A percentile compares a stretch with the other conserved stretches of the same genome.
phyloP scores from a whole-genome alignment of 2,888 invertebrate species.

The Perdita meconis region DNA sequence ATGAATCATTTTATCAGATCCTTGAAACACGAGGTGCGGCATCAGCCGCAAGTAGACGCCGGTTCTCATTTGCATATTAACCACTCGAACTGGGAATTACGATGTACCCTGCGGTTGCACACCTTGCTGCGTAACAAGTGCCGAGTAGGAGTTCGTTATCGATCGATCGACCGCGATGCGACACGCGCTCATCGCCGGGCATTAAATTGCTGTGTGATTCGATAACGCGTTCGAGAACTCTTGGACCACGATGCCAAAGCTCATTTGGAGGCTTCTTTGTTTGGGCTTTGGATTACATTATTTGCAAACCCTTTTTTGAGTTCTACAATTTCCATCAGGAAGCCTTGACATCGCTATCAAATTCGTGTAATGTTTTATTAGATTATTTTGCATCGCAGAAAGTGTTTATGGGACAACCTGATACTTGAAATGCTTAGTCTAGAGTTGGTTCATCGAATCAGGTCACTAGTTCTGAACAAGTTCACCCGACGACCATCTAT shows the following conservation, averaged over 20 bases:
- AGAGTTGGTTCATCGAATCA: too few relatives aligned
- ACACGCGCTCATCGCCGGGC: constrained; percentile 19
- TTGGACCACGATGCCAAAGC: not conserved
- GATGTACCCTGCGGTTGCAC: constrained; percentile 41
- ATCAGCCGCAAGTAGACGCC: constrained; percentile 14
- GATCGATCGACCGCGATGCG: constrained; percentile 39
- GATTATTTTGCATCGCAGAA: too few relatives aligned
- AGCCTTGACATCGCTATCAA: too few relatives aligned
- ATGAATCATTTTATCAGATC: constrained; percentile 39
- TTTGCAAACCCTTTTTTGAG: too few relatives aligned
- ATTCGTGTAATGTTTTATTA: too few relatives aligned
- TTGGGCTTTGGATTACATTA: too few relatives aligned
- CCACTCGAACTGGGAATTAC: constrained; percentile 45
- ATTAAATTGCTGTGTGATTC: constrained; percentile 54
- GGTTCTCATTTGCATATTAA: constrained; percentile 60
- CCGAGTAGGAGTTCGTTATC: constrained; percentile 31
- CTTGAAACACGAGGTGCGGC: constrained; percentile 13
- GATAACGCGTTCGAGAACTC: constrained; percentile 41
- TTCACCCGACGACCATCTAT: too few relatives aligned
- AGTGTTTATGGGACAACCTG: too few relatives aligned
- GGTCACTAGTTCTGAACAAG: too few relatives aligned
- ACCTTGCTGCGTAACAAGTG: constrained; percentile 45
- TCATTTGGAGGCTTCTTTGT: too few relatives aligned
- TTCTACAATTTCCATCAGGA: too few relatives aligned
- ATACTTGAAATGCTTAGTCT: too few relatives aligned